phyloP scores from a whole-genome alignment of 1,140 invertebrate genomes.

The Portunus trituberculatus region DNA sequence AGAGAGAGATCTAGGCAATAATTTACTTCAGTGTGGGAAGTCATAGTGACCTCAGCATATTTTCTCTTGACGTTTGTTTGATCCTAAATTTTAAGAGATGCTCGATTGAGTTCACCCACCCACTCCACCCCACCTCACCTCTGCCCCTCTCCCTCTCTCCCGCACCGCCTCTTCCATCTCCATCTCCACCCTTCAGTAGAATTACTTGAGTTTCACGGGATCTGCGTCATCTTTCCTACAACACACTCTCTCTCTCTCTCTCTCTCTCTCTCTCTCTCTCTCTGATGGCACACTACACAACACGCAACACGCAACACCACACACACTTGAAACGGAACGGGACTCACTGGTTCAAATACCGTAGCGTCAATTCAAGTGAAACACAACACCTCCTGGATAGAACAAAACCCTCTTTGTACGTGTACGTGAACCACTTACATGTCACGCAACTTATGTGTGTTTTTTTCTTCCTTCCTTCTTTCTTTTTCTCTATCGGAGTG shows the following conservation, averaged over 20 bases:
- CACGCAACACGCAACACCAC: too few species aligned
- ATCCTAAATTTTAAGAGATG: constrained; percentile 3
- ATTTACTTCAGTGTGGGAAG: background rate
- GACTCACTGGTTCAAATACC: too few species aligned
- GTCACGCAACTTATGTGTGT: too few species aligned
- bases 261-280: constrained; percentile 17
- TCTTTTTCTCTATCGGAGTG: too few species aligned
- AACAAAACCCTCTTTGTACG: too few species aligned
- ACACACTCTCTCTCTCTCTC: background rate
- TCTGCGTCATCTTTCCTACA: background rate
- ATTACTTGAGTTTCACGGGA: too few species aligned
- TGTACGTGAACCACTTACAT: too few species aligned
- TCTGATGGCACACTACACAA: background rate
- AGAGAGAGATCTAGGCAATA: background rate
- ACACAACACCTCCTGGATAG: too few species aligned
- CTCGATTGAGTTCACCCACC: background rate
- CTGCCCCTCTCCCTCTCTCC: background rate
- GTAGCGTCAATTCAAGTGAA: too few species aligned
- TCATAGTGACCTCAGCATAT: constrained; percentile 41
- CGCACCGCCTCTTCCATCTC: background rate
- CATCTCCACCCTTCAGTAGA: background rate
- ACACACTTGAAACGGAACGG: too few species aligned
- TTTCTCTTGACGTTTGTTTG: background rate
- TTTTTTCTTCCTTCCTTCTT: too few species aligned
- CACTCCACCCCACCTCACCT: background rate